phyloP scores from a whole-genome alignment of 2,113 vertebrate species.

The Colius striatus region DNA sequence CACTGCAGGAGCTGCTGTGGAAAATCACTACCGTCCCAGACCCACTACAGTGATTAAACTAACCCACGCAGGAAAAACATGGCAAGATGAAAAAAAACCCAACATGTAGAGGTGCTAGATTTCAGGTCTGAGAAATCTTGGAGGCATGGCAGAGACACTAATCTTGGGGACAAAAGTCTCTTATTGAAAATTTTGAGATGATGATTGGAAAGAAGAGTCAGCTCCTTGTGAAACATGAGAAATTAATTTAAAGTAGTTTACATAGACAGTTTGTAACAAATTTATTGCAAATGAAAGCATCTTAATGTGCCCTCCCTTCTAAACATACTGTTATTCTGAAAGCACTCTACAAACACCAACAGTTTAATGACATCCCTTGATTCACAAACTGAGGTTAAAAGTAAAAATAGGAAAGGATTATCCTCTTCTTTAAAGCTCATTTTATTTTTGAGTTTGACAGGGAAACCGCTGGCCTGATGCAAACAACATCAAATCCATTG shows the following conservation, averaged over 20 bases:
- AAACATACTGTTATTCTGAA: neutral
- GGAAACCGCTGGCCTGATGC: neutral
- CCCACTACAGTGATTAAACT: no score
- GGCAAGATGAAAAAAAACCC: neutral
- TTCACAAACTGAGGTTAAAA: constrained; percentile 4
- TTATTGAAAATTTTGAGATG: neutral
- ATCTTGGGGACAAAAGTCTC: neutral
- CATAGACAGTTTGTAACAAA: neutral
- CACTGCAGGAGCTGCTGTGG: no score
- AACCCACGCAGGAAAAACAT: neutral
- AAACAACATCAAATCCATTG: neutral
- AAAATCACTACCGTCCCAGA: no score
- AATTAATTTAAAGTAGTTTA: neutral
- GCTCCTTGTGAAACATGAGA: neutral
- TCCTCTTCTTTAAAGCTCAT: neutral
- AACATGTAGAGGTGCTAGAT: neutral
- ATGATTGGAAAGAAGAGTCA: neutral
- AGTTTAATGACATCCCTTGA: neutral
- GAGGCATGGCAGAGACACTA: neutral
- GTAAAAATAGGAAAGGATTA: constrained; percentile 25
- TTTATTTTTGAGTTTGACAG: neutral
- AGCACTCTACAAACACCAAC: neutral
- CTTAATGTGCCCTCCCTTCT: neutral
- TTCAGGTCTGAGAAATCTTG: neutral
- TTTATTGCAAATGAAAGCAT: neutral